Evolutionary conservation across 1,140 invertebrate species (phyloP).

Genomic region (Zeugodacus cucurbitae): DNA sequence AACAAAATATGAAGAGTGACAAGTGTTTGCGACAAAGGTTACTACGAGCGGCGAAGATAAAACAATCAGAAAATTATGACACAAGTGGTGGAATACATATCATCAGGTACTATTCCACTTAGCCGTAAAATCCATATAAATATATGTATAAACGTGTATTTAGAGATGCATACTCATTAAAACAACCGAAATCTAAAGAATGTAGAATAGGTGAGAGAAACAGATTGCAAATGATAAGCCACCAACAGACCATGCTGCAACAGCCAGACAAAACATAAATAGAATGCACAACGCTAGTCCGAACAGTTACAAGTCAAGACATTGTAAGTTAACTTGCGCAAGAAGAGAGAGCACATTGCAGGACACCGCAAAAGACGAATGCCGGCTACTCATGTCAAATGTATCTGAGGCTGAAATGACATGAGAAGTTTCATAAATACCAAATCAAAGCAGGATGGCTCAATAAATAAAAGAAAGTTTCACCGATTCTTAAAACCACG

Average conservation of each 20-base stretch:
- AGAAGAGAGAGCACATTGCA: neutral
- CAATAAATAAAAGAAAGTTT: no score
- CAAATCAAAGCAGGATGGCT: no score
- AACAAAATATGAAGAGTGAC: neutral
- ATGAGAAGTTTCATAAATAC: no score
- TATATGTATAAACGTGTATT: neutral
- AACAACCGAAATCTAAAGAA: neutral
- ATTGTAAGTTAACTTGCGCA: neutral
- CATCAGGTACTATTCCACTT: constrained; percentile 13
- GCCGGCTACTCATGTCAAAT: neutral
- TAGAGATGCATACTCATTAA: neutral
- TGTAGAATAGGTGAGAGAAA: neutral
- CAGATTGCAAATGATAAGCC: neutral
- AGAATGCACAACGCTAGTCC: neutral
- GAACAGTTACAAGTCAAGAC: neutral
- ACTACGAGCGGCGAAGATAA: constrained; percentile 3
- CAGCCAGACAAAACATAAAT: neutral
- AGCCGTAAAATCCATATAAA: neutral
- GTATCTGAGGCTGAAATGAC: no score
- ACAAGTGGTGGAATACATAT: neutral
- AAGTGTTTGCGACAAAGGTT: neutral
- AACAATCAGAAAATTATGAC: constrained; percentile 19
- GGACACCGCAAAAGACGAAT: neutral
- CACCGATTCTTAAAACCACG: no score
- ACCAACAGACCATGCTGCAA: neutral